A percentile compares a stretch with the other conserved stretches of the same genome.
phyloP scores from a whole-genome alignment of 2,113 vertebrate genomes.

The Apeltes quadracus region DNA sequence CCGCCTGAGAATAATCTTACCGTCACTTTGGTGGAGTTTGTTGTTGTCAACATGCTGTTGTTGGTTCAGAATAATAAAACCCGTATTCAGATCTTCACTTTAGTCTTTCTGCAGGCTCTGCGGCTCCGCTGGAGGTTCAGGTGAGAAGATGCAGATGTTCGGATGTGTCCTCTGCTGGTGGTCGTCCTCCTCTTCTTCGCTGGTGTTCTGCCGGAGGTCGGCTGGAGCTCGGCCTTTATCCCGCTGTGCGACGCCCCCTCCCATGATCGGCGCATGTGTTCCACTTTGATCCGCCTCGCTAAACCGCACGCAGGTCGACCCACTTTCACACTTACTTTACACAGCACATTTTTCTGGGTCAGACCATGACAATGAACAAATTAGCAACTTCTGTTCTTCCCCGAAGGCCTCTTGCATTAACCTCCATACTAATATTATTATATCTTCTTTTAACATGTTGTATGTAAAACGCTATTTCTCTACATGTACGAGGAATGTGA shows the following conservation, averaged over 20 bases:
- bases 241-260: constrained; percentile 2
- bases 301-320: constrained; percentile 51
- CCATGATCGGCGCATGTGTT: constrained; percentile 37
- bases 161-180: too few relatives aligned
- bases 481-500: too few relatives aligned
- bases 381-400: too few relatives aligned
- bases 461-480: too few relatives aligned
- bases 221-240: constrained; percentile 39
- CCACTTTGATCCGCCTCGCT: constrained; percentile 38
- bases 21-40: constrained; percentile 8
- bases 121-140: constrained; percentile 28
- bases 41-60: constrained; percentile 26
- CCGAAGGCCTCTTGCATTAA: too few relatives aligned
- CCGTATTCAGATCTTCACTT: neutral
- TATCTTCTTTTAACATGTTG: too few relatives aligned
- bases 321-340: constrained; percentile 54
- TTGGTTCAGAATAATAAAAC: neutral
- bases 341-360: constrained; percentile 52
- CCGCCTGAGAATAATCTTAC: too few relatives aligned
- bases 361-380: neutral
- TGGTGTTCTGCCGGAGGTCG: neutral
- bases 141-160: neutral
- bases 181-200: neutral
- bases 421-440: too few relatives aligned
- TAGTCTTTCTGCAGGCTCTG: neutral